Conservation (phyloP, 2,113 vertebrate genomes). For the Oostethus manadensis region DNA sequence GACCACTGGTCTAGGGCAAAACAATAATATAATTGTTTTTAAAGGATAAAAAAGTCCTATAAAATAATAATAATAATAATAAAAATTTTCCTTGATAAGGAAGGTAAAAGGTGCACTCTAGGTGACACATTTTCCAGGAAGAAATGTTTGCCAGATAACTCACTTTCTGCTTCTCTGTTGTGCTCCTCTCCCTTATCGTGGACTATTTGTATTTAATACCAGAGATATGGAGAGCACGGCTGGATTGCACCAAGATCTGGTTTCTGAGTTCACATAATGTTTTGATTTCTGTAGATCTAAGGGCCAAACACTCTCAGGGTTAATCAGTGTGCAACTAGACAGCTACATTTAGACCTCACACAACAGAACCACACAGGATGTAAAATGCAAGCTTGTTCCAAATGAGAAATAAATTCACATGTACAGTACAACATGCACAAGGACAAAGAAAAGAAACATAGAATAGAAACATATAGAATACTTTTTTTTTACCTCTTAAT, state of each 20-base stretch:
- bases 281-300: conserved; percentile 71
- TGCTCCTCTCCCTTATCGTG: conserved; percentile 47
- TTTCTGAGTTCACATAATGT: conserved; percentile 71
- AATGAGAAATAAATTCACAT: neutral
- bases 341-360: conserved; percentile 37
- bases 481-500: no score
- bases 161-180: conserved; percentile 38
- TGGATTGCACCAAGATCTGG: conserved; percentile 52
- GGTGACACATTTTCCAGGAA: conserved; percentile 46
- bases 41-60: no score
- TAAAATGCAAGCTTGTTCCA: conserved; percentile 10
- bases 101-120: conserved; percentile 25
- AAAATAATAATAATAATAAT: no score
- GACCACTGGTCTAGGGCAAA: no score
- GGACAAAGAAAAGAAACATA: no score
- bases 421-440: neutral
- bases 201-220: conserved; percentile 59
- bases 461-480: no score
- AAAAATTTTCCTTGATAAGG: no score
- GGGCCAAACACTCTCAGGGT: conserved; percentile 59
- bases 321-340: conserved; percentile 63
- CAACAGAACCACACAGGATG: conserved; percentile 30
- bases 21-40: no score
- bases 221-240: conserved; percentile 56
- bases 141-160: conserved; percentile 52